phyloP scores from a whole-genome alignment of 1,140 invertebrate species.

The Elymnias hypermnestra region DNA sequence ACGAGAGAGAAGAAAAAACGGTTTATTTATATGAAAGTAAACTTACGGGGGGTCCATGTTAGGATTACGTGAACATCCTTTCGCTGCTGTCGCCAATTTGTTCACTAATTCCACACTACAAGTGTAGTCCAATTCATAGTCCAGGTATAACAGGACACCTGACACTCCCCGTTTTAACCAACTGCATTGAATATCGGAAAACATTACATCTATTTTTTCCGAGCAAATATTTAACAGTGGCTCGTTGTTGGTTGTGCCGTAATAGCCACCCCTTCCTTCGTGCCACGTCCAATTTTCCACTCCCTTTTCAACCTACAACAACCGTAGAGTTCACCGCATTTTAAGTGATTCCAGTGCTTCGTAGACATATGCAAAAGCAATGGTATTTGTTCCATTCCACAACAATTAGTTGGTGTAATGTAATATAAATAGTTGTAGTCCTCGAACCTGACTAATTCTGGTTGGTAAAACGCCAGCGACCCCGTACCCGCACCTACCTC shows the following conservation, averaged over 20 bases:
- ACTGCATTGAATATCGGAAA: slow-evolving; percentile 42
- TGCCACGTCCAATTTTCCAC: slow-evolving; percentile 41
- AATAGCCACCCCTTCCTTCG: slow-evolving; percentile 39
- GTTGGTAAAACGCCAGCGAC: no score
- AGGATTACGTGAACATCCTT: slow-evolving; percentile 37
- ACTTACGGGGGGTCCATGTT: slow-evolving; percentile 52
- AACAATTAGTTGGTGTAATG: no score
- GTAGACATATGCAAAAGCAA: no score
- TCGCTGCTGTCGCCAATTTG: slow-evolving; percentile 38
- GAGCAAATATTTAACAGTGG: slow-evolving; percentile 55
- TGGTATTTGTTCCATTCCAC: no score
- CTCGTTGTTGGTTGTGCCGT: slow-evolving; percentile 31
- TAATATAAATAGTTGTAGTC: no score
- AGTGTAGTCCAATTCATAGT: slow-evolving; percentile 29
- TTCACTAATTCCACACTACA: slow-evolving; percentile 45
- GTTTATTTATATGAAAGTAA: no score
- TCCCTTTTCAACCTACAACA: not conserved
- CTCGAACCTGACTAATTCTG: no score
- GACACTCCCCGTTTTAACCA: slow-evolving; percentile 49
- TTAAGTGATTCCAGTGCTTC: no score
- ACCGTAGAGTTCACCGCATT: no score
- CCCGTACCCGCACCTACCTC: no score
- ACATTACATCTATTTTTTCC: slow-evolving; percentile 29
- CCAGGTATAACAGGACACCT: slow-evolving; percentile 46
- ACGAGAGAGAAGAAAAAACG: no score